Evolutionary conservation across 2,113 vertebrate species (phyloP).

Genomic region (Poecilia latipinna): DNA sequence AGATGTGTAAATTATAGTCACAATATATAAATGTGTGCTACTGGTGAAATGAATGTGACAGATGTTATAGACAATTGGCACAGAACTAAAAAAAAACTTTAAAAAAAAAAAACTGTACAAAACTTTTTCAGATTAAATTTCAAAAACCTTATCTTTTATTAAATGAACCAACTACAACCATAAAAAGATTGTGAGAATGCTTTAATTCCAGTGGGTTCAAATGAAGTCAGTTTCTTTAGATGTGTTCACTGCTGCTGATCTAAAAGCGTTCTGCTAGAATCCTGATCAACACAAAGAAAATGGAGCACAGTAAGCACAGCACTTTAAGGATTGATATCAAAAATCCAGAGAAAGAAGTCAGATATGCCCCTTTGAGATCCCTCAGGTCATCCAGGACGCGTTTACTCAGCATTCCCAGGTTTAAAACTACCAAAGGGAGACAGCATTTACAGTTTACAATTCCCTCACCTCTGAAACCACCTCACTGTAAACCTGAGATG

Average conservation of each 20-base stretch:
- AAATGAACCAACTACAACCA: background rate
- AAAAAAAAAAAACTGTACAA: background rate
- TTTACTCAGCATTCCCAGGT: background rate
- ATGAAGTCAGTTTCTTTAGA: no score
- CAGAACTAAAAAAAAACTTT: background rate
- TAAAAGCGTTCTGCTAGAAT: no score
- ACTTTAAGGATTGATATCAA: no score
- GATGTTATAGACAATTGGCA: background rate
- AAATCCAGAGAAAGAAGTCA: background rate
- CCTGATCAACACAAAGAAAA: no score
- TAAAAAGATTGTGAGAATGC: no score
- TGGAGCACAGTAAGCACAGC: no score
- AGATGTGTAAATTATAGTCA: constrained; percentile 1
- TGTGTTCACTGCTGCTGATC: no score
- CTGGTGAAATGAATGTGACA: constrained; percentile 11
- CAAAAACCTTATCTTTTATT: background rate
- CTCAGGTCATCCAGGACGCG: background rate
- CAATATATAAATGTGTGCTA: background rate
- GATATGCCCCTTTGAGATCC: background rate
- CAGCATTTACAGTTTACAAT: background rate
- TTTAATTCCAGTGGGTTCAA: no score
- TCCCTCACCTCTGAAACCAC: background rate
- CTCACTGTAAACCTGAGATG: background rate
- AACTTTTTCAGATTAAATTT: background rate
- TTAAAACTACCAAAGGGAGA: background rate